Evolutionary conservation across 2,888 invertebrate genomes (phyloP), one percentile per base, ranked within the genome.

Genomic region (Tiliacea citrago): DNA sequence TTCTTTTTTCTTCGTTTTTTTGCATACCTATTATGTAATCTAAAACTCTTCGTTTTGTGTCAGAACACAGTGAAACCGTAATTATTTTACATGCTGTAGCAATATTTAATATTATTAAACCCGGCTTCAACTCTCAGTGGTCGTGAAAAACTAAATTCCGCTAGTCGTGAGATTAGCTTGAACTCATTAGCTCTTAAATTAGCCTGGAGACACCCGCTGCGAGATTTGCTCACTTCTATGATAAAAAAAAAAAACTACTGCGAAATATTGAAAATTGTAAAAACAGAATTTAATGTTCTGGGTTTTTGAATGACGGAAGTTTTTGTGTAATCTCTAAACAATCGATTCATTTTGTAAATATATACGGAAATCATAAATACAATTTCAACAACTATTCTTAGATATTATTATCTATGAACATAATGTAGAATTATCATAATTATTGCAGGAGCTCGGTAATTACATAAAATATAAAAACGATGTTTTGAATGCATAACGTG

Each of bases 51-150:
- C 13, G 42, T 57, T 51, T 63, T 62, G 9, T 47, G 51, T 57
- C 58, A 45, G 81, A n/a, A 60, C 12, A 55, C 24, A 13, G 60
- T 6, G 12, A 24, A 79, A 49, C n/a, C 13, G 29, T 42, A 66
- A 73, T 79, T 55, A 66, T 79, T 79, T 79, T 45, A 66, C 55
- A 84, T 62, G 49, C 58, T 81, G 67, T 61, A 73, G 65, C 47
- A 83, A 73, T 73, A 77, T 81, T 80, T 73, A 81, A 73, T 72
- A 63, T 71, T 73, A 90, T 89, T 45, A 91, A 93, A 75, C 13
- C 79, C 63, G 58, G 68, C 55, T 81, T 42, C 53, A 61, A 71
- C 42, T 77, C 63, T 68, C 82, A 60, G 89, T 89, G n/a, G 77
- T 94, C 24, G 62, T 80, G 78, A 68, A 70, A 80, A 47, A 72